These are phyloP conservation scores for Rotaria sp. DNA, from an alignment of 2,888 invertebrate species.

Conservation along the genomic window DNA sequence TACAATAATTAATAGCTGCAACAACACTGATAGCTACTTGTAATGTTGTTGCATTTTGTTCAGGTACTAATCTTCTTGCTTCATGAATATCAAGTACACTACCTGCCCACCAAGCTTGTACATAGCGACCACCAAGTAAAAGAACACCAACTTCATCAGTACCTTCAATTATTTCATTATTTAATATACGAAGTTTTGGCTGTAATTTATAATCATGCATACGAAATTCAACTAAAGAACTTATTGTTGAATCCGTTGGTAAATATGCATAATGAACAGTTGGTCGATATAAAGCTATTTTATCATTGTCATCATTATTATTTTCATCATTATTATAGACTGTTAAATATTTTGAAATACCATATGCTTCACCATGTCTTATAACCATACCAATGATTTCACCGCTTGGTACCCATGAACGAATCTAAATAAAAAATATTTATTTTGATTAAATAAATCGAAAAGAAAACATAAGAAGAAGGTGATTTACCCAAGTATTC, in stretches of 20 bases:
- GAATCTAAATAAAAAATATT: neutral
- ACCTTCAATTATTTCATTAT: neutral
- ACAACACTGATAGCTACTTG: conserved; percentile 3
- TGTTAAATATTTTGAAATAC: conserved; percentile 1
- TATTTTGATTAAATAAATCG: neutral
- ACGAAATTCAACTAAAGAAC: conserved; percentile 4
- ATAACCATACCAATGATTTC: conserved; percentile 10
- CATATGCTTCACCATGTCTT: conserved; percentile 18
- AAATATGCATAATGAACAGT: conserved; percentile 19
- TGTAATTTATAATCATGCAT: conserved; percentile 22
- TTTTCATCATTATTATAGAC: neutral
- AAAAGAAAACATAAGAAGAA: too few species aligned
- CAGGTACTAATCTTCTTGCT: neutral
- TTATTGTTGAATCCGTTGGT: neutral
- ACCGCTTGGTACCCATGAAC: conserved; percentile 25
- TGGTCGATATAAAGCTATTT: neutral
- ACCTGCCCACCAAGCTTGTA: conserved; percentile 1
- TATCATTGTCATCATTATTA: neutral
- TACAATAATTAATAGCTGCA: neutral
- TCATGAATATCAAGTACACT: conserved; percentile 14
- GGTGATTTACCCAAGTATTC: neutral
- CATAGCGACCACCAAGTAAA: neutral
- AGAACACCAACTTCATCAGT: conserved; percentile 21
- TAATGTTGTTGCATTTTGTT: conserved; percentile 19
- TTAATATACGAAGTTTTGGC: neutral